Percentiles rank a stretch among this genome's conserved stretches.
phyloP scores from a whole-genome alignment of 2,113 vertebrate species.

The Bathybates hornii region DNA sequence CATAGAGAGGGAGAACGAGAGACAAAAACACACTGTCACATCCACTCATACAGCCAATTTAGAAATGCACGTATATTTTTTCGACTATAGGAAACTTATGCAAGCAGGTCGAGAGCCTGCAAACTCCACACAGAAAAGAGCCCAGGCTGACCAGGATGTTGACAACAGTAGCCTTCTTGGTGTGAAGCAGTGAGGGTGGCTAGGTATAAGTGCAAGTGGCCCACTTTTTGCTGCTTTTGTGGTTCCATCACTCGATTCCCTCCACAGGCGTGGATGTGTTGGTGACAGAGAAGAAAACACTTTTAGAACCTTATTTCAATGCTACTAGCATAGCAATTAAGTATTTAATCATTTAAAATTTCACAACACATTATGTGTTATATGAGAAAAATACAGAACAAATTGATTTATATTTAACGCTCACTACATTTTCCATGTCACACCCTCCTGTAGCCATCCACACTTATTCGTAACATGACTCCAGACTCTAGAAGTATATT shows the following conservation, averaged over 20 bases:
- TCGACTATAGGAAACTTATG: not conserved
- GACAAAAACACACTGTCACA: not conserved
- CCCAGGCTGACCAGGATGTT: not conserved
- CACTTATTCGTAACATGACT: not conserved
- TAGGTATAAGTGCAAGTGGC: not conserved
- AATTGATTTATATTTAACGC: not conserved
- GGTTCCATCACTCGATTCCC: not conserved
- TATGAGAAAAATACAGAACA: not conserved
- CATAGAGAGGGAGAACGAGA: not conserved
- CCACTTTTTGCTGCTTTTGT: not conserved
- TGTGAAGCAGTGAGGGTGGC: not conserved
- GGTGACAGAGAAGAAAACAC: not conserved
- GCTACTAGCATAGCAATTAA: not conserved
- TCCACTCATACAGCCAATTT: not conserved
- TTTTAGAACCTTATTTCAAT: not conserved
- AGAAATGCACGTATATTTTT: not conserved
- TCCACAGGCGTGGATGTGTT: not conserved
- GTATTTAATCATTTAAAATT: not conserved
- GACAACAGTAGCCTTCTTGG: not conserved
- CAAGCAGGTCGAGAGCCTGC: not conserved
- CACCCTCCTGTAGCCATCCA: not conserved
- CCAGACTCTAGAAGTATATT: not conserved
- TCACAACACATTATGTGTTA: not conserved
- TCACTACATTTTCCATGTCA: not conserved
- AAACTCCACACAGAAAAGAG: not conserved